Evolutionary conservation across 2,113 vertebrate genomes (phyloP), one percentile per base, ranked within the genome.

Genomic region (Heterotilapia buettikoferi): DNA sequence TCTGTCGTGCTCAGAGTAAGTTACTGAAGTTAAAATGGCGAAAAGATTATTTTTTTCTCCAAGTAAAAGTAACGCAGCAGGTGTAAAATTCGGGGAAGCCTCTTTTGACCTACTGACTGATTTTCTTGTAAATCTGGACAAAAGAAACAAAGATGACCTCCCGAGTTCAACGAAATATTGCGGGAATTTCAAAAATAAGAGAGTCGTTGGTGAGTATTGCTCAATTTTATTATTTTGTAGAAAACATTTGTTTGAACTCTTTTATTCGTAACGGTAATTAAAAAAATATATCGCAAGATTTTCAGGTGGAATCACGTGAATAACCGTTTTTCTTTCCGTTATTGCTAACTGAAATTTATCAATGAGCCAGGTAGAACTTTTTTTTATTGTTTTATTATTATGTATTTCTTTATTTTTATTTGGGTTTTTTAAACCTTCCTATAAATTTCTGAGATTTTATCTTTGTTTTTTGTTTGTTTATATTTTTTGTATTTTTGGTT

Each of bases 141-240:
- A 91, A 18, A 92, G 6, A 83, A 97, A 97, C 92, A 96, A 91
- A 86, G 79, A 94, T 0, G 85, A 94, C 9, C 88, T 97, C 6
- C 14, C 66, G 31, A 89, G 12, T 45, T 80, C 96, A 13, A 88
- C 94, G 7, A 50, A 78, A 66, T 82, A 81, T 6, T 85, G 86
- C 47, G 95, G 95, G 5, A 14, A 3, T 33, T 95, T 97, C 54
- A 95, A 93, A 83, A 86, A 94, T 2, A 86, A 82, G 38, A 89
- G 53, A 80, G 7, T 96, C 11, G 53, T 93, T 2, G 96, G 96
- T 97, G 4, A 89, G 96, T 92, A 50, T 21, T 7, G 3, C 13
- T 47, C 24, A 0, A 3, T n/a, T 18, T 36, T 16, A 26, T 6
- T 19, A 16, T 43, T 73, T 47, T 47, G 43, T 76, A 12, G 9